Evolutionary conservation across 1,140 invertebrate species (phyloP).

Genomic region (Eupeodes corollae): DNA sequence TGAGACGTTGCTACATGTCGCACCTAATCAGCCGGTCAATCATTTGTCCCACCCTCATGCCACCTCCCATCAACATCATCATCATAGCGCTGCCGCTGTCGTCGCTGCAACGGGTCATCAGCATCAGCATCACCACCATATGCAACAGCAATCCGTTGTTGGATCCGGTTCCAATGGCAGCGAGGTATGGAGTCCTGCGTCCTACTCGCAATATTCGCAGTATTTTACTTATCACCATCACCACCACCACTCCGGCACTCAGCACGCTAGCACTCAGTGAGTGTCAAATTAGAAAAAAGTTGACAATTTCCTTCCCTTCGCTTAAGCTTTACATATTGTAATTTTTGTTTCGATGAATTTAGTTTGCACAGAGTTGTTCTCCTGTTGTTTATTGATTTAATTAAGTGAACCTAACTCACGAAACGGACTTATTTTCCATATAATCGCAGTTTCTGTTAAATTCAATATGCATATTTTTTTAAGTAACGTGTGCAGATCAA

Average conservation of each 20-base stretch:
- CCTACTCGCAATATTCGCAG: slow-evolving; percentile 37
- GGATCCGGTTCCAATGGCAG: slow-evolving; percentile 14
- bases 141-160: background rate
- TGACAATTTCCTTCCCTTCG: too few species aligned
- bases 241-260: slow-evolving; percentile 13
- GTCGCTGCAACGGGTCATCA: background rate
- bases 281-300: background rate
- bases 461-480: too few species aligned
- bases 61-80: slow-evolving; percentile 2
- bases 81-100: background rate
- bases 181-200: slow-evolving; percentile 39
- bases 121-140: slow-evolving; percentile 5
- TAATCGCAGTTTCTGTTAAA: too few species aligned
- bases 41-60: slow-evolving; percentile 1
- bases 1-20: background rate
- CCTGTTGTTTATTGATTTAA: too few species aligned
- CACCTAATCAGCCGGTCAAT: background rate
- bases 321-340: too few species aligned
- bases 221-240: slow-evolving; percentile 34
- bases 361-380: too few species aligned
- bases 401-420: too few species aligned
- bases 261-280: slow-evolving; percentile 16
- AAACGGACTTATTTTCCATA: background rate
- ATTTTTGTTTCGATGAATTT: too few species aligned
- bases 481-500: too few species aligned